A percentile compares a stretch with the other conserved stretches of the same genome.
phyloP scores from a whole-genome alignment of 1,140 invertebrate species.

The Harpegnathos saltator region DNA sequence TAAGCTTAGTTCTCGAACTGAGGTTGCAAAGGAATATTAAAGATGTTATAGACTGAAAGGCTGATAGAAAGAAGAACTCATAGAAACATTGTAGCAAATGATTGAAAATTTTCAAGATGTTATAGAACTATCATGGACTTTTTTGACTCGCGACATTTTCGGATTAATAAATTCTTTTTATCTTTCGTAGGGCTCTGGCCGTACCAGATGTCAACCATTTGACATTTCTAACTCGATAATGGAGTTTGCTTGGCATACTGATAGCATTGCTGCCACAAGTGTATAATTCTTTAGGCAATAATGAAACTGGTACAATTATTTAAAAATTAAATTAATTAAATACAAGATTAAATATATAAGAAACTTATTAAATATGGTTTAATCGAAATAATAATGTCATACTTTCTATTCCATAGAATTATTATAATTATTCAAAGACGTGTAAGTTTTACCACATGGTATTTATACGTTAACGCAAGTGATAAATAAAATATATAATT shows the following conservation, averaged over 20 bases:
- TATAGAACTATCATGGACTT: slow-evolving; percentile 31
- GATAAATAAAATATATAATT: too few relatives aligned
- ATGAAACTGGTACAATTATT: neutral
- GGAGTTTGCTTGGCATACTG: neutral
- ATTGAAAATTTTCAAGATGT: too few relatives aligned
- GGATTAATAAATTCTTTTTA: slow-evolving; percentile 31
- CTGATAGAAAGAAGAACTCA: too few relatives aligned
- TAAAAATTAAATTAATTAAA: neutral
- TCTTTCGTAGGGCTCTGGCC: slow-evolving; percentile 34
- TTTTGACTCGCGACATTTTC: slow-evolving; percentile 45
- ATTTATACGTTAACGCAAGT: too few relatives aligned
- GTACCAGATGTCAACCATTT: slow-evolving; percentile 3
- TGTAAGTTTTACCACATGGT: too few relatives aligned
- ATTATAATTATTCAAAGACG: too few relatives aligned
- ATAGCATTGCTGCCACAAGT: slow-evolving; percentile 5
- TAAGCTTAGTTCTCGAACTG: too few relatives aligned
- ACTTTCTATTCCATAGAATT: neutral
- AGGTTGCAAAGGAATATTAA: too few relatives aligned
- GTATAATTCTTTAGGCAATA: neutral
- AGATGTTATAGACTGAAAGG: too few relatives aligned
- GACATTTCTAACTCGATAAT: slow-evolving; percentile 2
- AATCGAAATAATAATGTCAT: neutral
- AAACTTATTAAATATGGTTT: neutral
- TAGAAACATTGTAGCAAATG: too few relatives aligned
- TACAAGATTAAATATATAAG: slow-evolving; percentile 1